These are phyloP conservation scores for Drosophila hamatofila DNA, from an alignment of 2,888 invertebrate genomes.

Conservation along the genomic window DNA sequence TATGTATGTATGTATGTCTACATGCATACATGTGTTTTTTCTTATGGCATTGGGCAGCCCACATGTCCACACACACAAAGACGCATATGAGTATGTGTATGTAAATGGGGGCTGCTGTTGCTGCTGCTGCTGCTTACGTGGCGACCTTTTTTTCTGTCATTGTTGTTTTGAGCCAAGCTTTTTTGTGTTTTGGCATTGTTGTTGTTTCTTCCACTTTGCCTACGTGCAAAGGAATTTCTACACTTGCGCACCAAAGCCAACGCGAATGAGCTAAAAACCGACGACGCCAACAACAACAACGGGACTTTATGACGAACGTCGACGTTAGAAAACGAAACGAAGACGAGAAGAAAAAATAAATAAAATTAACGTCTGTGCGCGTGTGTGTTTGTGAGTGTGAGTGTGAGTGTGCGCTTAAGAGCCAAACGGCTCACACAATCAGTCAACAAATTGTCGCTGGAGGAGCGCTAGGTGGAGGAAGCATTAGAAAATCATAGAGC, in stretches of 20 bases:
- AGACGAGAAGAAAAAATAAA: conserved; percentile 51
- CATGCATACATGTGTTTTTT: conserved; percentile 22
- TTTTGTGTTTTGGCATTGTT: conserved; percentile 30
- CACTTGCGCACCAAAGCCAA: conserved; percentile 70
- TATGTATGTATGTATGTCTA: not conserved
- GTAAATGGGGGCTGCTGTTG: conserved; percentile 33
- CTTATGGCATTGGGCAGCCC: conserved; percentile 71
- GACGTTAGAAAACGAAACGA: conserved; percentile 76
- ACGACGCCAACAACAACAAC: conserved; percentile 65
- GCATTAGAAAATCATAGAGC: conserved; percentile 70
- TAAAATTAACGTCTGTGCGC: conserved; percentile 43
- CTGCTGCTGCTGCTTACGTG: conserved; percentile 60
- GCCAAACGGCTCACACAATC: conserved; percentile 56
- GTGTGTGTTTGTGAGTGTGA: conserved; percentile 25
- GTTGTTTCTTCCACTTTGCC: conserved; percentile 48
- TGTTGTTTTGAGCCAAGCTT: conserved; percentile 62
- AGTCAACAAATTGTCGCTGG: conserved; percentile 61
- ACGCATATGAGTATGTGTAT: not conserved
- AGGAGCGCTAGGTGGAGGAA: conserved; percentile 62
- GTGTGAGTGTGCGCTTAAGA: conserved; percentile 26
- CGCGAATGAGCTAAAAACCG: conserved; percentile 55
- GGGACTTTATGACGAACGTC: conserved; percentile 75
- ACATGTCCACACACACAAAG: conserved; percentile 29
- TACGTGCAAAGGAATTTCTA: conserved; percentile 79
- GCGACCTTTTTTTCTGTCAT: conserved; percentile 57